These are phyloP conservation scores for Maylandia zebra DNA, from an alignment of 2,113 vertebrate genomes.

Conservation along the genomic window DNA sequence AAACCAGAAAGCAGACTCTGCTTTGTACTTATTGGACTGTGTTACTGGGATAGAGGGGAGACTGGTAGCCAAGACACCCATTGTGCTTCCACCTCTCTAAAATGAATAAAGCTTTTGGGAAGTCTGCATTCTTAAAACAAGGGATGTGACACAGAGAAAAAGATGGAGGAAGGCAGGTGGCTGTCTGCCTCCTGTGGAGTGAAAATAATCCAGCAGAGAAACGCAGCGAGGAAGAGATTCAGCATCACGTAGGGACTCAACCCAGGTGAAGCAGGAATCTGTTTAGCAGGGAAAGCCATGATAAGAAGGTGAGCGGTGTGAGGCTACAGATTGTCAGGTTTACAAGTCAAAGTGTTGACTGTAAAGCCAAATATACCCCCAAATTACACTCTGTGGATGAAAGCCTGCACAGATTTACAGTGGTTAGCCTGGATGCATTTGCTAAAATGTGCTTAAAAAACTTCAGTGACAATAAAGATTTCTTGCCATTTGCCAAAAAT, in stretches of 20 bases:
- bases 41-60: not conserved
- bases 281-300: not conserved
- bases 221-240: not conserved
- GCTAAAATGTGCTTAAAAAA: not conserved
- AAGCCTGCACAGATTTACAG: not conserved
- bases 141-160: not conserved
- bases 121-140: not conserved
- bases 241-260: not conserved
- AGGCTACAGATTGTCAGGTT: not conserved
- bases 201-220: conserved; percentile 61
- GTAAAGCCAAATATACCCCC: not conserved
- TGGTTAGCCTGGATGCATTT: not conserved
- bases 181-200: conserved; percentile 1
- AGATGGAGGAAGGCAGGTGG: conserved; percentile 20
- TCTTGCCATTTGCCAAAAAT: not conserved
- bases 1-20: not conserved
- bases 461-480: not conserved
- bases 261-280: not conserved
- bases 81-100: conserved; percentile 10
- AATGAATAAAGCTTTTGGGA: conserved; percentile 16
- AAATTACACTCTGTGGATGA: not conserved
- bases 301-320: not conserved
- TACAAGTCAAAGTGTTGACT: not conserved
- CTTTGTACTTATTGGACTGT: conserved; percentile 28
- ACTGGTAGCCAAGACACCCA: conserved; percentile 28